Evolutionary conservation across 2,797 vertebrate genomes (phyloP), one percentile per base, ranked within the genome.

Genomic region (Cyprinella venusta): DNA sequence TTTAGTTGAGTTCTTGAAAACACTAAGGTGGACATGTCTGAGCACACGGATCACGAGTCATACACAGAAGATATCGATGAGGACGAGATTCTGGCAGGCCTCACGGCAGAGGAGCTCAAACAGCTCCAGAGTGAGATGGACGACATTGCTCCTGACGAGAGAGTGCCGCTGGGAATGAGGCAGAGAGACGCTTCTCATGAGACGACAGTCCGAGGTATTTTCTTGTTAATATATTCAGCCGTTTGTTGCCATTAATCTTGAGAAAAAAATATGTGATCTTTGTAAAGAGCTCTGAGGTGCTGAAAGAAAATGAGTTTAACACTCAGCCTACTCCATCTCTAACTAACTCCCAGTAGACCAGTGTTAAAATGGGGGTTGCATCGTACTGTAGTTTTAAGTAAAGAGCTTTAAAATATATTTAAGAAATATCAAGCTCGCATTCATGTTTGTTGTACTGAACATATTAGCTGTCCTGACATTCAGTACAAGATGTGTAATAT

Each of bases 51-150:
- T 40, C 67, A 72, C 67, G 83, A 88, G 18, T 80, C 54, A 26
- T 54, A 79, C 45, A 42, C 69, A 19, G 97, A 95, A 42, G 97
- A 99, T 70, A 94, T 97, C 0, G 95, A 99, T 54, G 98, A 99
- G 86, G 98, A 99, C 88, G 95, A 97, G 90, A 95, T 99, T 92
- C 94, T 99, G 84, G 97, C 97, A 26, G 97, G 95, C 87, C 91
- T 99, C 84, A 98, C 98, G 12, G 95, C 96, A 0, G 97, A 99
- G 91, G 97, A 99, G 90, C 94, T 99, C 1, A 92, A 91, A 90
- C 95, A 98, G 91, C 96, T 99, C 72, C 97, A 99, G 89, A 94
- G 93, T 0, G 98, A 99, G 90, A 98, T 99, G 96, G 98, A 99
- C 78, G 92, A 96, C 79, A 96, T 99, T 85, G 96, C 96, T 54